Base-by-base conservation (phyloP, 2,888 invertebrate genomes). In the Thereva unica region DNA sequence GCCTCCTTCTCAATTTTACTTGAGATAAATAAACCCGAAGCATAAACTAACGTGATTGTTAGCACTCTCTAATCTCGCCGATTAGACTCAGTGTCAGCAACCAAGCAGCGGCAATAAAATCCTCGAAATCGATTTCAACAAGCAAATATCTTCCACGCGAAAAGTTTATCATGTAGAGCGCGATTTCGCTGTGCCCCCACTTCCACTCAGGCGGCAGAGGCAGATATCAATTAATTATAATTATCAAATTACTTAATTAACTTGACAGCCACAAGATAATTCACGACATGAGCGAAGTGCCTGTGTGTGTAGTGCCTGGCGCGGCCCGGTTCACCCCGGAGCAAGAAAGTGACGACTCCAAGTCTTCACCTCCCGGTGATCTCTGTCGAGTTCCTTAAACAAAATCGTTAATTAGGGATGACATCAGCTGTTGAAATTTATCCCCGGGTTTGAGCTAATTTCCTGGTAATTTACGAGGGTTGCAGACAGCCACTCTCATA, bases 371-470 rank as follows among this genome's bases (percentile, higher is more conserved):
- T 61, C 61, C 40, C 1, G 12, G 9, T 61, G 61, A 61, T 53
- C 37, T 38, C 41, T 23, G 23, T 23, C 34, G 34, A 40, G 12
- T 6, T 40, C 61, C 50, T 50, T 38, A 41, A 10, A 77, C 78
- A 75, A 76, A 77, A 76, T 76, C 76, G 78, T 78, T 79, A 78
- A 78, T 78, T 78, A 79, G 78, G 78, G 76, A 76, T 75, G 74
- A 78, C 78, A 78, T 78, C 79, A 78, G 78, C 78, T 76, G 78
- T 75, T 75, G 50, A 61, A 61, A 53, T 64, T 64, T 64, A 53
- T 64, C 53, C 37, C 53, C 53, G 37, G 42, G 42, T 53, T 64
- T 53, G 64, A 53, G 44, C 64, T 64, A 64, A 64, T 53, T 64
- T 64, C 44, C 52, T 3, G 23, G 50, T 50, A 61, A 61, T 61